Percentiles rank a stretch among this genome's conserved stretches.
Evolutionary conservation across 2,888 invertebrate genomes (phyloP).

Genomic region (Yponomeuta evonymella): DNA sequence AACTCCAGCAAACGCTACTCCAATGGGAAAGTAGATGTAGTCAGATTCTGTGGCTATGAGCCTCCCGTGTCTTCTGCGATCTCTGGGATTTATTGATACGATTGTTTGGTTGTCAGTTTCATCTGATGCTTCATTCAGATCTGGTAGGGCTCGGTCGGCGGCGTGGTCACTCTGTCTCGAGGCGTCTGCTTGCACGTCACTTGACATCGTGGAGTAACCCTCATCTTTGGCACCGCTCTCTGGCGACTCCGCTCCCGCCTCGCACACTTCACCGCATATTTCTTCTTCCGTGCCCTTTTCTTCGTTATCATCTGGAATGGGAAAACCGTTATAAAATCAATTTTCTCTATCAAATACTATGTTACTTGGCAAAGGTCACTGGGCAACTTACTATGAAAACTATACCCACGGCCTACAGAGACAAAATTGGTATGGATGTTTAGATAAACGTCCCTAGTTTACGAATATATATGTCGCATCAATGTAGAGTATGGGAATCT

Average conservation of each 20-base stretch:
- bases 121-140: conserved; percentile 84
- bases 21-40: conserved; percentile 81
- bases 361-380: too few species aligned
- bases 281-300: conserved; percentile 64
- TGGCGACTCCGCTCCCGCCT: conserved; percentile 83
- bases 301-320: conserved; percentile 46
- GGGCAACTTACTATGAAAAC: too few species aligned
- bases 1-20: conserved; percentile 78
- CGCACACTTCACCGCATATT: conserved; percentile 75
- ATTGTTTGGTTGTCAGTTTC: conserved; percentile 80
- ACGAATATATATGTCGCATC: too few species aligned
- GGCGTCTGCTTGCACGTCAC: conserved; percentile 85
- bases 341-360: too few species aligned
- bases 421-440: too few species aligned
- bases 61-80: conserved; percentile 72
- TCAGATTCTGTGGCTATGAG: conserved; percentile 78
- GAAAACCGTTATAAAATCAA: background rate
- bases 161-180: conserved; percentile 76
- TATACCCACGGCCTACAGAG: too few species aligned
- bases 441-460: too few species aligned
- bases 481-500: too few species aligned
- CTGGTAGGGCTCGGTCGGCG: conserved; percentile 78
- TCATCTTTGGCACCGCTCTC: conserved; percentile 87
- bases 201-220: conserved; percentile 90
- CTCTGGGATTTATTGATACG: conserved; percentile 67